Evolutionary conservation across 2,888 invertebrate species (phyloP), one percentile per base, ranked within the genome.

Genomic region (Seira sanloemensis): DNA sequence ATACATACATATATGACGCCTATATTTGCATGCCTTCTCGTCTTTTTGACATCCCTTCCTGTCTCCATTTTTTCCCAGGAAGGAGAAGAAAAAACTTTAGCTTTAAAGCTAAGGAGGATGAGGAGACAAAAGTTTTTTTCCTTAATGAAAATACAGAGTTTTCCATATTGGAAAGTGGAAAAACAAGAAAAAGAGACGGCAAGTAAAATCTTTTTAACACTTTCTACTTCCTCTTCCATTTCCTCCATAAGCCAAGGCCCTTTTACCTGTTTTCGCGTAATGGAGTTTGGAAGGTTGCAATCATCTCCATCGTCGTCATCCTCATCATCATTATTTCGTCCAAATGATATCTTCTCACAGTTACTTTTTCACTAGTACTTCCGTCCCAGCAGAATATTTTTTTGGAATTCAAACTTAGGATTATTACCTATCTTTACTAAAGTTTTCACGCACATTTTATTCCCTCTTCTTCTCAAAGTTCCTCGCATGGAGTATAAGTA

Each of bases 281-380:
- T 9, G 37, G 5, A 37, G 37, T 37, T 37, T 37, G 37, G 5
- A 37, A 37, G 37, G 37, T 37, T 37, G 12, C 37, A 37, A 58
- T 18, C 25, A 24, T 2, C 58, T 18, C 21, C 21, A 65, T 65
- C 37, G 19, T 26, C 73, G 23, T 23, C 66, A n/a, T 68, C 27
- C 37, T 71, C 24, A 9, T 65, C 25, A 69, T 54, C 67, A 73
- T 27, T 19, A 37, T 46, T 62, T 65, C 54, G 24, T 66, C 67
- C 79, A 74, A 79, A 79, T 74, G 79, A 79, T 79, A 79, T 73
- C 79, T 79, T 79, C 58, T 67, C 79, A 62, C 73, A 73, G 67
- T 74, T n/a, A n/a, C n/a, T n/a, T 54, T 67, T 54, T 27, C 5
- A 12, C 37, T 9, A 37, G 7, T 74, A 74, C 73, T 79, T 74